Percentiles rank a stretch among this genome's conserved stretches.
Conservation (phyloP, 2,113 vertebrate species). For the Thalassoma bifasciatum region DNA sequence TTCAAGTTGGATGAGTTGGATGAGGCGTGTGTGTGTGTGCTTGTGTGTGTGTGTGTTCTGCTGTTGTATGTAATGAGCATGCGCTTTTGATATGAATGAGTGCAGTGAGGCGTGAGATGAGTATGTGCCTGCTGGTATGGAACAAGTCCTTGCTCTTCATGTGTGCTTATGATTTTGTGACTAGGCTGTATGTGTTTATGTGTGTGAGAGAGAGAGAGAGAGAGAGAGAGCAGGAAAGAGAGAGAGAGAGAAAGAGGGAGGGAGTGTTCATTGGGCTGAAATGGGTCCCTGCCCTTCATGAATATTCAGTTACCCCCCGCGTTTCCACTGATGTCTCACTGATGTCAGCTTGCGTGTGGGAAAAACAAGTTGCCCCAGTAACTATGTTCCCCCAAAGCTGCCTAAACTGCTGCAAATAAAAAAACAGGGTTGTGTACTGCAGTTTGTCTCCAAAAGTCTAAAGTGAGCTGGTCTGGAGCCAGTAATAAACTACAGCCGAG, state of each 20-base stretch:
- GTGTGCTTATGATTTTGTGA: constrained; percentile 61
- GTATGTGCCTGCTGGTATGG: constrained; percentile 79
- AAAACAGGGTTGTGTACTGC: neutral
- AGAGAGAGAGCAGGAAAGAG: constrained; percentile 3
- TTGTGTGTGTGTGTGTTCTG: constrained; percentile 57
- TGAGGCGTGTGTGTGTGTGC: constrained; percentile 40
- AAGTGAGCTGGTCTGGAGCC: constrained; percentile 18
- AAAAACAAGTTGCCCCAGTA: constrained; percentile 73
- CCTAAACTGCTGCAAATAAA: constrained; percentile 51
- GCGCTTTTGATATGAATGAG: constrained; percentile 80
- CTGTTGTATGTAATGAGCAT: constrained; percentile 77
- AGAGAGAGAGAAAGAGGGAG: constrained; percentile 30
- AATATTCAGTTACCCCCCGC: constrained; percentile 78
- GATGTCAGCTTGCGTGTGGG: constrained; percentile 78
- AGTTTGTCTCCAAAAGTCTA: constrained; percentile 40
- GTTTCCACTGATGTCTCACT: constrained; percentile 73
- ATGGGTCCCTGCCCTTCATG: constrained; percentile 82
- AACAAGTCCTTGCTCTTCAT: constrained; percentile 78
- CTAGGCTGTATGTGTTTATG: constrained; percentile 30
- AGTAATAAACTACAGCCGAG: constrained; percentile 47
- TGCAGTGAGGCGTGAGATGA: constrained; percentile 80
- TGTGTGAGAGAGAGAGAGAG: constrained; percentile 3
- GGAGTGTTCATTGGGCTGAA: constrained; percentile 75
- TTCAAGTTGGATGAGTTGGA: constrained; percentile 61
- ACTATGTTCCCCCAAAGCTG: constrained; percentile 64